Evolutionary conservation across 53 echinoderm and acorn worm genomes (phyloP).

Genomic region (Luidia sarsii): DNA sequence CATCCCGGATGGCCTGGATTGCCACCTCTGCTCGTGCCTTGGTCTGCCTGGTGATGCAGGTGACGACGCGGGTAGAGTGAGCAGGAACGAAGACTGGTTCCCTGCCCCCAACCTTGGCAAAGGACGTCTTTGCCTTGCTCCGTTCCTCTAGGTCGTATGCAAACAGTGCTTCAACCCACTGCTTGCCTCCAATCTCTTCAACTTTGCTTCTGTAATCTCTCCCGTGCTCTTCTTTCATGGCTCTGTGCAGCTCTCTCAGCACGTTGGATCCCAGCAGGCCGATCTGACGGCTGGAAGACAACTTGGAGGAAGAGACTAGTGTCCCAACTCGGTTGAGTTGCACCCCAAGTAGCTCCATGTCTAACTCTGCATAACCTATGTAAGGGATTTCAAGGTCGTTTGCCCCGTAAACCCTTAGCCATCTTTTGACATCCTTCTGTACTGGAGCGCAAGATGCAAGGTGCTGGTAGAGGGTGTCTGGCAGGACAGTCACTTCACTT

Average conservation of each 20-base stretch:
- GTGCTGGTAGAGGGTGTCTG: neutral
- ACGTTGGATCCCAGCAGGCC: conserved; percentile 47
- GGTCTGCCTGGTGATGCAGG: too few relatives aligned
- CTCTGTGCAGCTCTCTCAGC: conserved; percentile 17
- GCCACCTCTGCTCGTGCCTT: conserved; percentile 16
- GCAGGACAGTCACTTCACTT: conserved; percentile 16
- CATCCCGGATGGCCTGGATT: conserved; percentile 13
- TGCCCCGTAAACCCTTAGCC: neutral
- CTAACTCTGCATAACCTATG: neutral
- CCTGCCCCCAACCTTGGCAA: conserved; percentile 17
- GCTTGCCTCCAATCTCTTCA: neutral
- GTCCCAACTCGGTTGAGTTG: conserved; percentile 12
- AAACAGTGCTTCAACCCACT: conserved; percentile 24
- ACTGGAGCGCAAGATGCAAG: neutral
- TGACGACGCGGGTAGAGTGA: neutral
- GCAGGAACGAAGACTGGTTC: conserved; percentile 42
- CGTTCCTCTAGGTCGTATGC: conserved; percentile 22
- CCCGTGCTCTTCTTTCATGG: conserved; percentile 17
- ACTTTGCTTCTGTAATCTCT: neutral
- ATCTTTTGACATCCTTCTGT: neutral
- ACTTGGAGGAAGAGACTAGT: neutral
- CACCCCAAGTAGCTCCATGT: conserved; percentile 19
- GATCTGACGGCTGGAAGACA: neutral
- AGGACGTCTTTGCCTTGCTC: neutral
- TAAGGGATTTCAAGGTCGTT: conserved; percentile 1